A percentile compares a stretch with the other conserved stretches of the same genome.
phyloP scores from a whole-genome alignment of 2,888 invertebrate genomes.

The Thymelicus lineola region DNA sequence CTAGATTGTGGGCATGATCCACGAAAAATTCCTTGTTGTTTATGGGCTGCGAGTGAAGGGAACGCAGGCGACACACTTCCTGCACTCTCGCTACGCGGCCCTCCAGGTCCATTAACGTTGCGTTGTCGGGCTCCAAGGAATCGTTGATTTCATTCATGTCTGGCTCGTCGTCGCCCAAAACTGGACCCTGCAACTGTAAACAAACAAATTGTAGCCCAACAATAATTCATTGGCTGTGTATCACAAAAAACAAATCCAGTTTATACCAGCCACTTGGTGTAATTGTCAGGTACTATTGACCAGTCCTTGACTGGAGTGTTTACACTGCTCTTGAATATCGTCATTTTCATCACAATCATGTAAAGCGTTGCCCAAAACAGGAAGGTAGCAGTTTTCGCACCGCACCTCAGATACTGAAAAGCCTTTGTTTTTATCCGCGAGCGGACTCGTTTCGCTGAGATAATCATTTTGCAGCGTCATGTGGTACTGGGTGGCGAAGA shows the following conservation, averaged over 20 bases:
- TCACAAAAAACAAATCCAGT: slow-evolving; percentile 25
- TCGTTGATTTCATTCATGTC: slow-evolving; percentile 54
- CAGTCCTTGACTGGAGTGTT: slow-evolving; percentile 67
- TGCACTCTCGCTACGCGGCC: slow-evolving; percentile 74
- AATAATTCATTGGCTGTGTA: not conserved
- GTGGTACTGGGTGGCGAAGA: slow-evolving; percentile 52
- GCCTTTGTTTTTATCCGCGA: slow-evolving; percentile 66
- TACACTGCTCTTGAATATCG: slow-evolving; percentile 74
- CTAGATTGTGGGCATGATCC: slow-evolving; percentile 87
- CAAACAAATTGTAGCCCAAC: not conserved
- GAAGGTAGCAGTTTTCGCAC: slow-evolving; percentile 77
- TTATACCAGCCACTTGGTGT: slow-evolving; percentile 79
- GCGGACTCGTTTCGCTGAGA: slow-evolving; percentile 66
- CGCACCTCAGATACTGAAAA: slow-evolving; percentile 72
- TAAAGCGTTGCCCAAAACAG: slow-evolving; percentile 78
- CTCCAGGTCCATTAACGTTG: slow-evolving; percentile 76
- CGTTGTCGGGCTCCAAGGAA: slow-evolving; percentile 72
- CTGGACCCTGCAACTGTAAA: slow-evolving; percentile 70
- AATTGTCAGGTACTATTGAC: slow-evolving; percentile 75
- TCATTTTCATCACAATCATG: slow-evolving; percentile 78
- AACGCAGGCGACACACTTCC: slow-evolving; percentile 76
- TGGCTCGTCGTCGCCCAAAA: slow-evolving; percentile 66
- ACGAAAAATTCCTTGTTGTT: slow-evolving; percentile 91
- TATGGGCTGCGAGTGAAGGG: slow-evolving; percentile 70
- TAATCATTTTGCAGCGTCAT: slow-evolving; percentile 70